Conservation (phyloP, 1,140 invertebrate species). For the Drosophila baimaii region DNA sequence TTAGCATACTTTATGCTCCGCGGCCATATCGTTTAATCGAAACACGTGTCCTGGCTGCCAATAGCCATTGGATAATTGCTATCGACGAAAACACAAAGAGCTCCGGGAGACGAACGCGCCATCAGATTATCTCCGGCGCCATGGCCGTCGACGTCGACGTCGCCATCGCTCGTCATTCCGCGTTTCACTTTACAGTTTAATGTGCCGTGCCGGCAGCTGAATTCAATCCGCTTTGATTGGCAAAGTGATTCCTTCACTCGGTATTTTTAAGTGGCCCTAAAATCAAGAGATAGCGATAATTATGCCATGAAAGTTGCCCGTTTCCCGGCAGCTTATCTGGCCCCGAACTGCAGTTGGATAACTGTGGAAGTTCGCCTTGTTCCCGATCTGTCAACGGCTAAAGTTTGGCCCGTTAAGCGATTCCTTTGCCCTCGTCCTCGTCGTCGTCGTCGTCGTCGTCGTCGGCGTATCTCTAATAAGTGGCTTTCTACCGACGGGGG, state of each 20-base stretch:
- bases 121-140: conserved; percentile 24
- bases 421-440: background rate
- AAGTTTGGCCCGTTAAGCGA: conserved; percentile 11
- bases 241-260: conserved; percentile 30
- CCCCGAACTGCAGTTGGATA: conserved; percentile 1
- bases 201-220: conserved; percentile 30
- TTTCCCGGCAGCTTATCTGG: conserved; percentile 22
- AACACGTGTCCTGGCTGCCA: conserved; percentile 57
- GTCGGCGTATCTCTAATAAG: conserved; percentile 9
- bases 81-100: conserved; percentile 27
- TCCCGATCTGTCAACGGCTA: conserved; percentile 31
- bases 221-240: conserved; percentile 50
- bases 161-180: conserved; percentile 37
- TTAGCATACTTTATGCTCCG: conserved; percentile 57
- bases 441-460: too few relatives aligned
- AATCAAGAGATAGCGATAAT: conserved; percentile 47
- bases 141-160: conserved; percentile 10
- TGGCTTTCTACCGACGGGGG: background rate
- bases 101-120: conserved; percentile 10
- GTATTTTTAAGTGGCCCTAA: conserved; percentile 36
- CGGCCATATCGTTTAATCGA: conserved; percentile 46
- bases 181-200: conserved; percentile 25
- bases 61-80: conserved; percentile 45
- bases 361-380: background rate
- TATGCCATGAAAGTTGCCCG: conserved; percentile 24